These are phyloP conservation scores for Microtus oregoni DNA, from an alignment of 2,113 vertebrate species.

Conservation along the genomic window DNA sequence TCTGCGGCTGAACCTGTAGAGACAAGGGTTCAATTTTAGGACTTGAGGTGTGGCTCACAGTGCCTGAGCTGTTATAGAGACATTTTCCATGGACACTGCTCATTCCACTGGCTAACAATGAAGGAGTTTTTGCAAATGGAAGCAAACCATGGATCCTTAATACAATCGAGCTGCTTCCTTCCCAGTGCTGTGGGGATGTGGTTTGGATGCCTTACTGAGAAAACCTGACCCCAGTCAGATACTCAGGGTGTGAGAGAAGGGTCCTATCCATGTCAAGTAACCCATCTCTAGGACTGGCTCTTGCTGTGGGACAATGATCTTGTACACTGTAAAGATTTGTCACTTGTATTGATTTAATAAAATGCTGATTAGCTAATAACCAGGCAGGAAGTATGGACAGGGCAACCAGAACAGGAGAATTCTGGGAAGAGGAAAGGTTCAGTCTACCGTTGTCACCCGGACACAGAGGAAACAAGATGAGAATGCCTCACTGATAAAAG, in stretches of 20 bases:
- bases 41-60: fast-evolving
- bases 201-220: neutral
- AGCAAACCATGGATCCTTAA: fast-evolving
- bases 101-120: neutral
- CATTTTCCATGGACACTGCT: neutral
- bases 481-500: too few relatives aligned
- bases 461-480: too few relatives aligned
- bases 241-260: too few relatives aligned
- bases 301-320: too few relatives aligned
- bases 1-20: constrained; percentile 93
- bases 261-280: neutral
- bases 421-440: too few relatives aligned
- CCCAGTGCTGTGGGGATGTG: neutral
- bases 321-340: too few relatives aligned
- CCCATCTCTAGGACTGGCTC: neutral
- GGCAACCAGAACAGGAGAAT: too few relatives aligned
- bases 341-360: too few relatives aligned
- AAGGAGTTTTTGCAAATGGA: neutral
- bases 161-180: neutral
- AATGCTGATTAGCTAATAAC: too few relatives aligned
- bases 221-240: neutral
- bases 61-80: fast-evolving
- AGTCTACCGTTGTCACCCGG: too few relatives aligned
- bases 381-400: too few relatives aligned
- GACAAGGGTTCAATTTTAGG: constrained; percentile 8